Conservation (phyloP, 1,140 invertebrate species). For the Cydia amplana region DNA sequence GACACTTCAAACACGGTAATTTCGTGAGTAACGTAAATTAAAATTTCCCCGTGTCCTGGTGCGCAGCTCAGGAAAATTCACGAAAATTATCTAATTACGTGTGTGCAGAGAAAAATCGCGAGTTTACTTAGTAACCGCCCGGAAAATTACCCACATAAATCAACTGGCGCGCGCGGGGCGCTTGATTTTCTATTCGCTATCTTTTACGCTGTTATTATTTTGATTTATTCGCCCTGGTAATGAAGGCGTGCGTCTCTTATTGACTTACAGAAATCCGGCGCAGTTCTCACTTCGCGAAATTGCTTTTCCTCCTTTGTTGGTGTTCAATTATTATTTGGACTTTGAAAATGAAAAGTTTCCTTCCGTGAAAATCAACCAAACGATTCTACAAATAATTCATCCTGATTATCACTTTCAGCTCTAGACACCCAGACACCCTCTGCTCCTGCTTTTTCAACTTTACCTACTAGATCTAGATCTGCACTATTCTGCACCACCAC, state of each 20-base stretch:
- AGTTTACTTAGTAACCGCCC: constrained; percentile 73
- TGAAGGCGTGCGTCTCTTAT: constrained; percentile 69
- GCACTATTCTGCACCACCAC: neutral
- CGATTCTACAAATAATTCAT: neutral
- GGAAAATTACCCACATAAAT: constrained; percentile 77
- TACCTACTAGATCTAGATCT: too few species aligned
- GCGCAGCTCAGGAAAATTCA: constrained; percentile 49
- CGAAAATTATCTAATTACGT: constrained; percentile 76
- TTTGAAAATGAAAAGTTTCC: neutral
- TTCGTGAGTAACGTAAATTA: constrained; percentile 37
- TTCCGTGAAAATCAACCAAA: neutral
- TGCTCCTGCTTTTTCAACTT: too few species aligned
- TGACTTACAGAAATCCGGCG: constrained; percentile 59
- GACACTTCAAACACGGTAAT: constrained; percentile 32
- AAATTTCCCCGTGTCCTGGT: constrained; percentile 23
- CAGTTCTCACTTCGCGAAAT: constrained; percentile 51
- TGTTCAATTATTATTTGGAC: constrained; percentile 20
- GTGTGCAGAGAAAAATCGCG: constrained; percentile 73
- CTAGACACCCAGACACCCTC: too few species aligned
- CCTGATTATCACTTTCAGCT: neutral
- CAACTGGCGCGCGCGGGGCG: constrained; percentile 54
- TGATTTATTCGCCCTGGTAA: constrained; percentile 73
- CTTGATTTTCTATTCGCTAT: constrained; percentile 75
- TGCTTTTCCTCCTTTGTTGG: constrained; percentile 36
- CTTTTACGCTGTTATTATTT: constrained; percentile 75